phyloP scores from a whole-genome alignment of 2,113 vertebrate species.

The Numenius arquata region DNA sequence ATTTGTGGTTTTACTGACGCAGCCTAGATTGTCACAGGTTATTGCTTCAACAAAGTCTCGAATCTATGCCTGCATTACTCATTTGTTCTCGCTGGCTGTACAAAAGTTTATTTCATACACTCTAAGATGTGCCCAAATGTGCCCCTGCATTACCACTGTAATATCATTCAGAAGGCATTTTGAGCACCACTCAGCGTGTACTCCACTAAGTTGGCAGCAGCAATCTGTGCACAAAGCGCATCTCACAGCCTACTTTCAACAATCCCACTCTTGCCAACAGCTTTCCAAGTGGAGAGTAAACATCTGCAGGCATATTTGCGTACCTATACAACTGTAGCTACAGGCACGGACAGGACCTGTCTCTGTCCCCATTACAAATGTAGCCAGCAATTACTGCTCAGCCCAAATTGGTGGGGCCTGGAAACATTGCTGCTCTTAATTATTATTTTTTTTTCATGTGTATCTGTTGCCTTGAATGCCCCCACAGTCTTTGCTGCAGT shows the following conservation, averaged over 20 bases:
- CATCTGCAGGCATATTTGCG: not conserved
- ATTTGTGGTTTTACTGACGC: not conserved
- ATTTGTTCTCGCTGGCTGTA: not conserved
- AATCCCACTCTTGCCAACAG: not conserved
- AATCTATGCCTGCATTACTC: not conserved
- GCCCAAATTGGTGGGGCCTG: not conserved
- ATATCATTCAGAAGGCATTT: not conserved
- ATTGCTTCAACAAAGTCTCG: not conserved
- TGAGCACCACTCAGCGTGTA: not conserved
- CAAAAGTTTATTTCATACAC: not conserved
- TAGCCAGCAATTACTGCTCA: not conserved
- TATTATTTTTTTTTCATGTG: not conserved
- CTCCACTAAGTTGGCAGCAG: not conserved
- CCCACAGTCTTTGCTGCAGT: not conserved
- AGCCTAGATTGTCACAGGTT: not conserved
- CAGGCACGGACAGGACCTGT: not conserved
- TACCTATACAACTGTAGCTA: not conserved
- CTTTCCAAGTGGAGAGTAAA: not conserved
- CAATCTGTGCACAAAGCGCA: not conserved
- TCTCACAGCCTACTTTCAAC: not conserved
- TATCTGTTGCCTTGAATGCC: not conserved
- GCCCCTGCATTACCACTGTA: not conserved
- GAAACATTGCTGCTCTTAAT: not conserved
- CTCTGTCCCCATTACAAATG: not conserved
- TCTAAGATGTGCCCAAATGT: not conserved